A percentile compares a stretch with the other conserved stretches of the same genome.
phyloP scores from a whole-genome alignment of 2,113 vertebrate species.

The Leiothrix lutea region DNA sequence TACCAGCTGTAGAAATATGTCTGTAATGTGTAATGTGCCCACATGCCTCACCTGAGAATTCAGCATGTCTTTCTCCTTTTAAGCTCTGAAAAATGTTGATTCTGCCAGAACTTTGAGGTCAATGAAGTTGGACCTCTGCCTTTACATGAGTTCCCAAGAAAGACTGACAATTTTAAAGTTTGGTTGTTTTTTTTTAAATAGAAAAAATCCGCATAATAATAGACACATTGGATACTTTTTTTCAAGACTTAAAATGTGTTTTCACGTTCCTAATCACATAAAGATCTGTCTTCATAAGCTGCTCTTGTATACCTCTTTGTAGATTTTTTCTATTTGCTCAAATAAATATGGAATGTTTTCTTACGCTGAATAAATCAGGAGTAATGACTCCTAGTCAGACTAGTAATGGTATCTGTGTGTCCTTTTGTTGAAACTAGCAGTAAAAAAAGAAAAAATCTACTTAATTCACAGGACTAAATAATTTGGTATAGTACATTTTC shows the following conservation, averaged over 20 bases:
- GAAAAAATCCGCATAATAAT: background rate
- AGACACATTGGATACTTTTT: background rate
- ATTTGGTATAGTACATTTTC: background rate
- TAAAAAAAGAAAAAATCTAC: background rate
- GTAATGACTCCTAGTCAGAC: background rate
- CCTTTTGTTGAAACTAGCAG: background rate
- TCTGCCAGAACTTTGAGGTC: background rate
- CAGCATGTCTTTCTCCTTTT: background rate
- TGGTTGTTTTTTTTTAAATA: no score
- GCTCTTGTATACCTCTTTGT: background rate
- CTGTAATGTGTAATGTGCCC: background rate
- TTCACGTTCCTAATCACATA: background rate
- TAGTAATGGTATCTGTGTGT: background rate
- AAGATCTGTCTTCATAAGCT: background rate
- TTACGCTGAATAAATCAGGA: background rate
- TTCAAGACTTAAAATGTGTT: background rate
- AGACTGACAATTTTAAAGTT: background rate
- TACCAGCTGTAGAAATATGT: no score
- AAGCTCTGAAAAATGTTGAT: background rate
- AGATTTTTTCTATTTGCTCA: background rate
- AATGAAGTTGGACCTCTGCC: background rate
- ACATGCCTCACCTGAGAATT: background rate
- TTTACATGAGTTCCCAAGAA: background rate
- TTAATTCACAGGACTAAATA: background rate
- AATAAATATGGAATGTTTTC: background rate